Conservation (phyloP, 2,797 vertebrate genomes). For the Ataeniobius toweri region DNA sequence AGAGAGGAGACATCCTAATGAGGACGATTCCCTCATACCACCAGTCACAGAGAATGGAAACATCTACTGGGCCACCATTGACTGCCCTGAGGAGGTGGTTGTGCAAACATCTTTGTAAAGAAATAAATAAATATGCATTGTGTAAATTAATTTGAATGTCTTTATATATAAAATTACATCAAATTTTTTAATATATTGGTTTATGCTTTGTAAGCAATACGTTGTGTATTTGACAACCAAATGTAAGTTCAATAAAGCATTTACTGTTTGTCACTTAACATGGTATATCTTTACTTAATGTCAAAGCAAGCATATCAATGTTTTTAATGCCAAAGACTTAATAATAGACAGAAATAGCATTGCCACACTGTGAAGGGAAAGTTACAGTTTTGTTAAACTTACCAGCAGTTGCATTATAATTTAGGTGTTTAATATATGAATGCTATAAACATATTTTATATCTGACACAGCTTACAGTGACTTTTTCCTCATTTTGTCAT, state of each 20-base stretch:
- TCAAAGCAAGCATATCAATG: no score
- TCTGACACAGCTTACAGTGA: background rate
- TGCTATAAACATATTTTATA: background rate
- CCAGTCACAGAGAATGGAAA: slow-evolving; percentile 28
- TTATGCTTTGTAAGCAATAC: background rate
- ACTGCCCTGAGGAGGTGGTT: slow-evolving; percentile 36
- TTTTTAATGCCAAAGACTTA: background rate
- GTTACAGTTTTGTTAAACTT: background rate
- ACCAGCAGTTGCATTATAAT: no score
- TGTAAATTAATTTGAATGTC: slow-evolving; percentile 34
- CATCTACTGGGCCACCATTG: background rate
- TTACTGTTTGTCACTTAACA: background rate
- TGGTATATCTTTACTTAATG: background rate
- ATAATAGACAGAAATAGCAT: background rate
- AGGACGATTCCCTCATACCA: background rate
- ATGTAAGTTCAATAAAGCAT: slow-evolving; percentile 13
- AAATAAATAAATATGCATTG: slow-evolving; percentile 5
- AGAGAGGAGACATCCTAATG: slow-evolving; percentile 8
- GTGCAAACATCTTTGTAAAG: slow-evolving; percentile 63
- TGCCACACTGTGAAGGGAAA: background rate
- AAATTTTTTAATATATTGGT: slow-evolving; percentile 2
- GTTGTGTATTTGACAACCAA: background rate
- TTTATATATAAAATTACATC: slow-evolving; percentile 31
- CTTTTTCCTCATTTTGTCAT: no score
- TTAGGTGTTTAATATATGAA: background rate